A percentile compares a stretch with the other conserved stretches of the same genome.
These are phyloP conservation scores for Schizopygopsis pylzovi DNA, from an alignment of 2,797 vertebrate species.

Conservation along the genomic window DNA sequence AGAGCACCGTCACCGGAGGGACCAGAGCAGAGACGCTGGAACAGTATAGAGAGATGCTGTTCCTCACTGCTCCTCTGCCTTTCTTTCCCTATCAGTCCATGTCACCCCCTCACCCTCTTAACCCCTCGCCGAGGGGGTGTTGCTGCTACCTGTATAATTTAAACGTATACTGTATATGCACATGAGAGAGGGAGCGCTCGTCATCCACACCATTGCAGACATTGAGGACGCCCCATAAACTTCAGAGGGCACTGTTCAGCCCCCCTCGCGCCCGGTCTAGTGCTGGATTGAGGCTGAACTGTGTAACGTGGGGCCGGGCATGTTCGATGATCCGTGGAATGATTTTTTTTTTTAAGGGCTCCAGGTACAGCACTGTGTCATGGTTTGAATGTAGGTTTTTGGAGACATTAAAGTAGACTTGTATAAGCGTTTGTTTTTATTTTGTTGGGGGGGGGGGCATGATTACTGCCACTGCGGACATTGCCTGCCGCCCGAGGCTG, in stretches of 20 bases:
- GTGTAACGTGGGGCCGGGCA: slow-evolving; percentile 49
- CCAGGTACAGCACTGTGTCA: slow-evolving; percentile 73
- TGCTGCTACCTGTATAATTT: slow-evolving; percentile 93
- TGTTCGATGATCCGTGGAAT: slow-evolving; percentile 64
- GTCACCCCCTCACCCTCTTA: slow-evolving; percentile 67
- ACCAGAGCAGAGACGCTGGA: slow-evolving; percentile 82
- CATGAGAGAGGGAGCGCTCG: slow-evolving; percentile 72
- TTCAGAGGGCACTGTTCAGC: slow-evolving; percentile 61
- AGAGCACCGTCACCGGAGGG: slow-evolving; percentile 88
- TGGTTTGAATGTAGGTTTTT: slow-evolving; percentile 83
- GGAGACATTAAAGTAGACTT: slow-evolving; percentile 79
- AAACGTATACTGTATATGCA: slow-evolving; percentile 80
- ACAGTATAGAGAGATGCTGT: slow-evolving; percentile 73
- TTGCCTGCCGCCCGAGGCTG: slow-evolving; percentile 56
- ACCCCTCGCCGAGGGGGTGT: slow-evolving; percentile 78
- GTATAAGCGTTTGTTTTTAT: slow-evolving; percentile 74
- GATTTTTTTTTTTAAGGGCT: slow-evolving; percentile 74
- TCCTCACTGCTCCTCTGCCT: slow-evolving; percentile 71
- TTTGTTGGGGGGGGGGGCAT: slow-evolving; percentile 60
- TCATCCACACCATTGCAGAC: slow-evolving; percentile 62
- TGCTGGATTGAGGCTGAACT: slow-evolving; percentile 64
- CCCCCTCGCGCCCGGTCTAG: slow-evolving; percentile 58
- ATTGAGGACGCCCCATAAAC: slow-evolving; percentile 55
- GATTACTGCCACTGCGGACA: slow-evolving; percentile 65
- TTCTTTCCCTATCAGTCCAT: slow-evolving; percentile 59